phyloP scores from a whole-genome alignment of 2,113 vertebrate genomes.

The Apaloderma vittatum region DNA sequence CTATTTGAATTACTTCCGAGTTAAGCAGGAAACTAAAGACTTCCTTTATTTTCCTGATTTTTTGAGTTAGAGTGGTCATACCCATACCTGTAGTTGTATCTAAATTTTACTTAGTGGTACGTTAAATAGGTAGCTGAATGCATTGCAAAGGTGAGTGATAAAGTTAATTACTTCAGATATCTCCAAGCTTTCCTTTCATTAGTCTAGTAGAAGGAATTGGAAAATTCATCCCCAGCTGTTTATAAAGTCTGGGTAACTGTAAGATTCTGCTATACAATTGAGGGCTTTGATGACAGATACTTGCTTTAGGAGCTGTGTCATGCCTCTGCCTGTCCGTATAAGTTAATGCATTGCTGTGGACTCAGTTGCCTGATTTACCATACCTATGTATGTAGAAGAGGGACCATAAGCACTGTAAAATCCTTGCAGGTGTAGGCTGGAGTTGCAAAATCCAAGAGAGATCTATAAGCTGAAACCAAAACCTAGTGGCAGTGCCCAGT shows the following conservation, averaged over 20 bases:
- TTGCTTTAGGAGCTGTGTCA: neutral
- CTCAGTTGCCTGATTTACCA: neutral
- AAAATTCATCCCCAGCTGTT: neutral
- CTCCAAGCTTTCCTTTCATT: neutral
- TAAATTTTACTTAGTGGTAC: neutral
- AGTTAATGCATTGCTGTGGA: neutral
- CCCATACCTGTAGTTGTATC: neutral
- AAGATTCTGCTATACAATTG: neutral
- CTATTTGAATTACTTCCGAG: neutral
- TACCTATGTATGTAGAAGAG: neutral
- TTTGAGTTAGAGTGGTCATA: neutral
- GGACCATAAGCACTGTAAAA: neutral
- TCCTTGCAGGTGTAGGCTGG: neutral
- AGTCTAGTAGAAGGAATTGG: neutral
- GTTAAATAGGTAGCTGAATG: neutral
- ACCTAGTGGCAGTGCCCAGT: neutral
- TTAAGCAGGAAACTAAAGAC: neutral
- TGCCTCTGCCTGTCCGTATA: neutral
- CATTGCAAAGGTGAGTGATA: neutral
- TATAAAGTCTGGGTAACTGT: neutral
- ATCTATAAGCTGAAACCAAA: neutral
- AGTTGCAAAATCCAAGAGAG: neutral
- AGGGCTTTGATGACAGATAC: neutral
- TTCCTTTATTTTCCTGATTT: neutral
- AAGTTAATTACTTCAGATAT: neutral